These are phyloP conservation scores for Acanthaster planci DNA, from an alignment of 35 echinoderm and acorn worm genomes.

Conservation along the genomic window DNA sequence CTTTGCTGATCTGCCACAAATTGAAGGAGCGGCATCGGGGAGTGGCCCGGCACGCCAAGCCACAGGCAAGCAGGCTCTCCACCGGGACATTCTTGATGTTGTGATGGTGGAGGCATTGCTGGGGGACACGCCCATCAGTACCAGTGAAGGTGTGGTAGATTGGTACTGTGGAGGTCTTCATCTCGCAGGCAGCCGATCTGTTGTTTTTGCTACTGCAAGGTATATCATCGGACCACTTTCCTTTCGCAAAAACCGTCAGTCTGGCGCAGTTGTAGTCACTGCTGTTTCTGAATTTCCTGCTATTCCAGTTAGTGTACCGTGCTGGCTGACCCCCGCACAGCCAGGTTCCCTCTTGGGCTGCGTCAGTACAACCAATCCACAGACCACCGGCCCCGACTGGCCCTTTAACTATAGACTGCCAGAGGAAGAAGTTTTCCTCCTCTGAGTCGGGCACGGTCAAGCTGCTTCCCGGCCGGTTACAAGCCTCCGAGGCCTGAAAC, in stretches of 20 bases:
- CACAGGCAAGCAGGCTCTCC: background rate
- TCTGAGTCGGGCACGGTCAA: background rate
- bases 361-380: conserved; percentile 12
- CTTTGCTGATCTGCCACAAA: background rate
- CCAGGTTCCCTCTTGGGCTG: background rate
- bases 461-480: background rate
- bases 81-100: background rate
- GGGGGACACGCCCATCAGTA: conserved; percentile 17
- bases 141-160: conserved; percentile 4
- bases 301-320: background rate
- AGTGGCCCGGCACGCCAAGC: background rate
- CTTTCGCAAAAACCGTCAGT: background rate
- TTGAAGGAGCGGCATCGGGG: conserved; percentile 11
- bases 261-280: background rate
- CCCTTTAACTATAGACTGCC: background rate
- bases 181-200: background rate
- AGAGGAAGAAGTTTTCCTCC: conserved; percentile 5
- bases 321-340: background rate
- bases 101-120: background rate
- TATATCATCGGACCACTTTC: background rate
- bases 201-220: background rate
- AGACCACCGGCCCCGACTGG: background rate
- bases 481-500: background rate
- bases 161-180: background rate
- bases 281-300: too few relatives aligned